A percentile compares a stretch with the other conserved stretches of the same genome.
phyloP scores from a whole-genome alignment of 2,888 invertebrate species.

The Apantesis nais region DNA sequence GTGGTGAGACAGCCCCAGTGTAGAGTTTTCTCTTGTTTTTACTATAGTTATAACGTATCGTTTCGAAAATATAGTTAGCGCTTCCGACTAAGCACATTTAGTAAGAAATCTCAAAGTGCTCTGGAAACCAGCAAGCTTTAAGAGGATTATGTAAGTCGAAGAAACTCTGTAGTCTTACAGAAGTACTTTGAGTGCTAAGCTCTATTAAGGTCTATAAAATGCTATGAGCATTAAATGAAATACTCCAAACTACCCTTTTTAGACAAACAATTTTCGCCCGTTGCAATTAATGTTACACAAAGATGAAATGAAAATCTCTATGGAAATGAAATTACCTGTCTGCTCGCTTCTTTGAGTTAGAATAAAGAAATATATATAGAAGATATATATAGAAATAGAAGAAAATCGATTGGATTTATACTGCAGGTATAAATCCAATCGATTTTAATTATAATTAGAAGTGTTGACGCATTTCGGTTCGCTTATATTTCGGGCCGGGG shows the following conservation, averaged over 20 bases:
- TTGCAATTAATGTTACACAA: background rate
- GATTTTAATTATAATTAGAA: no score
- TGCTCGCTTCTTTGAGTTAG: background rate
- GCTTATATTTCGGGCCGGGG: no score
- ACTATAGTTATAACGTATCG: background rate
- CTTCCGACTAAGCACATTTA: conserved; percentile 6
- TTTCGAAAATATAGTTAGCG: background rate
- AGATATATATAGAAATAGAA: no score
- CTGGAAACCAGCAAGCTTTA: conserved; percentile 5
- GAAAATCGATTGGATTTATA: no score
- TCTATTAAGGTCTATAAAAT: background rate
- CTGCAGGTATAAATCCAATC: no score
- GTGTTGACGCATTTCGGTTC: no score
- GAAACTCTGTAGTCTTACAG: conserved; percentile 1
- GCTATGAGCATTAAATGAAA: background rate
- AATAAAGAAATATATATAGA: no score
- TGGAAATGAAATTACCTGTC: background rate
- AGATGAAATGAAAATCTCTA: background rate
- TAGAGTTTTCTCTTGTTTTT: background rate
- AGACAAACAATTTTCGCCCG: background rate
- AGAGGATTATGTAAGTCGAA: conserved; percentile 17
- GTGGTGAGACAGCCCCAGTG: no score
- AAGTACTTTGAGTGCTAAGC: background rate
- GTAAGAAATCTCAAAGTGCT: conserved; percentile 14
- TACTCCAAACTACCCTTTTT: background rate